These are phyloP conservation scores for Bos javanicus DNA, from an alignment of 2,113 vertebrate genomes.

Conservation along the genomic window DNA sequence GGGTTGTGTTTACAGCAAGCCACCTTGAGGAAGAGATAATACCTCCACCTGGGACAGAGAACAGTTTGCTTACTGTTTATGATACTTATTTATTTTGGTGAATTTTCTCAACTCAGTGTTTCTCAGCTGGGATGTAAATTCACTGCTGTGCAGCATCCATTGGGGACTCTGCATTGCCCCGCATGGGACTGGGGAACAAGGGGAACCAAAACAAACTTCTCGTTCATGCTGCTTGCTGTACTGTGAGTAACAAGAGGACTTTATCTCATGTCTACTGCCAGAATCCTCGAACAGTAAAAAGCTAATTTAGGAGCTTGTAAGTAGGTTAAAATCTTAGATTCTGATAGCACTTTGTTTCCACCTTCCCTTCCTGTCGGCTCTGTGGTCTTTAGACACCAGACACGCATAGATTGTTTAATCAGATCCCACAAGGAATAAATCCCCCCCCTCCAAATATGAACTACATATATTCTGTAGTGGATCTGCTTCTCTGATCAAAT, in stretches of 20 bases:
- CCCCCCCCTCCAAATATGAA: background rate
- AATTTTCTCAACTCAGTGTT: background rate
- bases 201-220: background rate
- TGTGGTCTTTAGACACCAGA: background rate
- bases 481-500: background rate
- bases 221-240: background rate
- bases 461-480: background rate
- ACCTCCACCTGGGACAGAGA: background rate
- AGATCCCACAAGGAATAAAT: background rate
- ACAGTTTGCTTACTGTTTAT: background rate
- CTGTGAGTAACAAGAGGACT: too few relatives aligned
- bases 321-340: background rate
- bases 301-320: background rate
- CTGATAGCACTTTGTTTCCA: background rate
- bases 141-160: too few relatives aligned
- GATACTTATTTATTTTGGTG: background rate
- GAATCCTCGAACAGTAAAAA: background rate
- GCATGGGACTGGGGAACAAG: background rate
- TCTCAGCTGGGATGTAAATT: background rate
- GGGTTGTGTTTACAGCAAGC: background rate
- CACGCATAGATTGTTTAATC: background rate
- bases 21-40: background rate
- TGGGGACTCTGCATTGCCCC: background rate
- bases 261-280: background rate
- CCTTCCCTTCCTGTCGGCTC: background rate